Evolutionary conservation across 2,888 invertebrate genomes (phyloP), one percentile per base, ranked within the genome.

Genomic region (Selenia dentaria): DNA sequence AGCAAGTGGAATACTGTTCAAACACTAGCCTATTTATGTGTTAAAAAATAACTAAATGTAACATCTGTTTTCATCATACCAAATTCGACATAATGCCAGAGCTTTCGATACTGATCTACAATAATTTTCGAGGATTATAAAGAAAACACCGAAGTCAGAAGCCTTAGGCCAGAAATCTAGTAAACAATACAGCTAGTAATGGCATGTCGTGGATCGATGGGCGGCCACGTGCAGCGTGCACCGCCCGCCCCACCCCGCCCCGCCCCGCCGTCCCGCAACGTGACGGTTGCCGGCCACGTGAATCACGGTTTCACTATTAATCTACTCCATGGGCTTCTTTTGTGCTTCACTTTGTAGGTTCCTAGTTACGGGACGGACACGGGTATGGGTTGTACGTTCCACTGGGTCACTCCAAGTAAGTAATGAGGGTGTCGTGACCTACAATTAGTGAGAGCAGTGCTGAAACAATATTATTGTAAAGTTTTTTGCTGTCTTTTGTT

Each of bases 221-320:
- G 49, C 29, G 45, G 65, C 57, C 75, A 75, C 77, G 77, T 74
- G 77, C 73, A 72, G 47, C 51, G 48, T 67, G 65, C 69, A 62
- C 48, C 54, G 40, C 53, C 39, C 40, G 37, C 33, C 42, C 36
- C 42, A 43, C 53, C 49, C 49, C 53, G 12, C 41, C 36, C 6
- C 24, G 24, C 24, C 20, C 40, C 33, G 24, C 32, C 34, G 45
- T 32, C 45, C 59, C 59, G 43, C 64, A 63, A 66, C 73, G 67
- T 70, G 69, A 67, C 68, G 28, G 36, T 36, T 36, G 54, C 61
- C 65, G 25, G 41, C 41, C 45, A 67, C 71, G 71, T 69, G 70
- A 68, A 58, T 54, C 59, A 59, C 57, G 47, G 54, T 52, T 54
- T 56, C 54, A 54, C 58, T 48, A 67, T 61, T 57, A 54, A 57